phyloP scores from a whole-genome alignment of 2,888 invertebrate species.

The Timandra comae region DNA sequence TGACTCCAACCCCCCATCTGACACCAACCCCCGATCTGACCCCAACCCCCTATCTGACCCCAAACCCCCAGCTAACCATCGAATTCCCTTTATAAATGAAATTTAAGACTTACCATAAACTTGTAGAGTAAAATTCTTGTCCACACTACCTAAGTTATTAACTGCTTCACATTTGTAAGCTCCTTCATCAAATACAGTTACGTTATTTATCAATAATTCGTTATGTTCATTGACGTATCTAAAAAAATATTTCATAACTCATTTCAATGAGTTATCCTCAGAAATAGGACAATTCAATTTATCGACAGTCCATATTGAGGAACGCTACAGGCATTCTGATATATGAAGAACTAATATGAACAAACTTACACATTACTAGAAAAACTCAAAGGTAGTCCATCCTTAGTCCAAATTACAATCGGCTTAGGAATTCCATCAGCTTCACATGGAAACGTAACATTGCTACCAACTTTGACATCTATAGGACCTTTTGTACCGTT shows the following conservation, averaged over 20 bases:
- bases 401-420: constrained; percentile 60
- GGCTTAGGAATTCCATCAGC: constrained; percentile 56
- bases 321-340: too few relatives aligned
- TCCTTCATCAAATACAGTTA: constrained; percentile 46
- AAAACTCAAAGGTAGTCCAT: constrained; percentile 22
- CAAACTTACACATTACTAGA: too few relatives aligned
- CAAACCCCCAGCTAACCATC: too few relatives aligned
- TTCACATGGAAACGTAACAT: constrained; percentile 45
- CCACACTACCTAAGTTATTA: constrained; percentile 48
- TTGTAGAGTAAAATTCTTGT: constrained; percentile 51
- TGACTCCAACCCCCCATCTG: too few relatives aligned
- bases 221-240: constrained; percentile 37
- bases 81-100: too few relatives aligned
- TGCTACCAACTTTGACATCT: constrained; percentile 35
- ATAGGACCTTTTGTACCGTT: constrained; percentile 17
- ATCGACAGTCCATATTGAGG: too few relatives aligned
- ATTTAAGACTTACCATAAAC: constrained; percentile 65
- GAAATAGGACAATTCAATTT: too few relatives aligned
- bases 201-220: constrained; percentile 42
- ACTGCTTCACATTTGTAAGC: constrained; percentile 55
- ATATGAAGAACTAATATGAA: too few relatives aligned
- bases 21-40: too few relatives aligned
- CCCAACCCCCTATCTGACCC: too few relatives aligned
- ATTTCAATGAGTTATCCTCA: too few relatives aligned
- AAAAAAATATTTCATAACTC: too few relatives aligned